Base-by-base conservation (phyloP, 1,140 invertebrate genomes). In the Caenorhabditis brenneri region DNA sequence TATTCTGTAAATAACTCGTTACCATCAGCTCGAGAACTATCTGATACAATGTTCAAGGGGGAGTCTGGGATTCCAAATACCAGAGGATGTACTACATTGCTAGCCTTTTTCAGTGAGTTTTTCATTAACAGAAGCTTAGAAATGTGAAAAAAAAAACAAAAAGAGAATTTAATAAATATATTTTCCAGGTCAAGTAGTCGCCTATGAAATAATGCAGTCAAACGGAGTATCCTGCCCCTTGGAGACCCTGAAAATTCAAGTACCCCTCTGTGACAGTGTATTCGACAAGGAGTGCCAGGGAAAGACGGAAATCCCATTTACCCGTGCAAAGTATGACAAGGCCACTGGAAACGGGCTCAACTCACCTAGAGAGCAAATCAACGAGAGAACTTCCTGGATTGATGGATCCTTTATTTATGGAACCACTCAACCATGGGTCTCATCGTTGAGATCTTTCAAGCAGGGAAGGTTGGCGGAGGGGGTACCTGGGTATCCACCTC, bases 401-500 rank as follows among this genome's bases (percentile, higher is more conserved):
- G 97, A 99, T 92, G 97, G 95, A 51, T 98, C 96, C 92, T 99
- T 98, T 92, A 94, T 99, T 84, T 99, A 99, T 93, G 97, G 96
- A 89, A 97, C 95, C 31, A 96, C 95, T 88, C 96, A 97, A 91
- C 96, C 97, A 24, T 97, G 97, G 95, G 93, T 97, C 65, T 96
- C 96, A 90, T 94, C 95, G 82, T 95, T 99, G 94, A 93, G 97
- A 88, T 95, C 95, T 80, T 98, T 96, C 92, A 92, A 94, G 87
- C 97, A 97, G 89, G 96, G 96, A 29, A 95, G 94, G 24, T 93
- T 98, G 48, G 93, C 94, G 33, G 89, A 91, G n/a, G 89, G 91
- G 94, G 93, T 92, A 7, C 94, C 94, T 81, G 94, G 94, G 31
- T 94, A 91, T 82, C 97, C 97, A 0, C 94, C 96, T 3, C 93